Base-by-base conservation (phyloP, 1,140 invertebrate species). In the Drosophila paulistorum region DNA sequence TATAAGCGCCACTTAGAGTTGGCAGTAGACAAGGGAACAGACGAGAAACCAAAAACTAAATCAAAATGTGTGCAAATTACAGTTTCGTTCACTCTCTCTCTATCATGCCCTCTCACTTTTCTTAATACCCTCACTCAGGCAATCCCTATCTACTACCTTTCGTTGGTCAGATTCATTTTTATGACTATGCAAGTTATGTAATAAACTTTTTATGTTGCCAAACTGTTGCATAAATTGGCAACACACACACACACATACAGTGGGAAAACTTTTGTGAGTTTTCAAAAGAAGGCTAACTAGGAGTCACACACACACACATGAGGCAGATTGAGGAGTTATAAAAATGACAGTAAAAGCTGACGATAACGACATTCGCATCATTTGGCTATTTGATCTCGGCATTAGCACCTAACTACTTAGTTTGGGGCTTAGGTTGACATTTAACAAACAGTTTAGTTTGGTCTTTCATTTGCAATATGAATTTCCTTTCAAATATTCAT, bases 201-300 rank as follows among this genome's bases (percentile, higher is more conserved):
- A 87, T 86, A 86, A 86, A 86, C 57, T 89, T 87, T 51, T 86
- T 89, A 89, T 86, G 76, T 68, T 74, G 69, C 70, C 69, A 86
- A 79, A 86, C 84, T 86, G 79, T 83, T 86, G 83, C 84, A 87
- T 86, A 86, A 82, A 79, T 87, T 82, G 83, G 68, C 83, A 76
- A 59, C 82, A 83, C 68, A 10, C 66, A 59, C 45, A 30, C 30
- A 30, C 30, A 30, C 3, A n/a, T n/a, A 7, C 30, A 30, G 30
- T 51, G 17, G 23, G 42, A 45, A 65, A 76, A 80, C 60, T 77
- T 77, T 81, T 23, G 14, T 30, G 3, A 37, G 17, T 51, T 23
- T 51, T 51, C 45, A 63, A 51, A 57, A 57, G 58, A 26, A 67
- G 61, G 67, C 81, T 72, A 76, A 82, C 71, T 84, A 80, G 66